Conservation (phyloP, 2,113 vertebrate genomes). For the Tragulus kanchil region DNA sequence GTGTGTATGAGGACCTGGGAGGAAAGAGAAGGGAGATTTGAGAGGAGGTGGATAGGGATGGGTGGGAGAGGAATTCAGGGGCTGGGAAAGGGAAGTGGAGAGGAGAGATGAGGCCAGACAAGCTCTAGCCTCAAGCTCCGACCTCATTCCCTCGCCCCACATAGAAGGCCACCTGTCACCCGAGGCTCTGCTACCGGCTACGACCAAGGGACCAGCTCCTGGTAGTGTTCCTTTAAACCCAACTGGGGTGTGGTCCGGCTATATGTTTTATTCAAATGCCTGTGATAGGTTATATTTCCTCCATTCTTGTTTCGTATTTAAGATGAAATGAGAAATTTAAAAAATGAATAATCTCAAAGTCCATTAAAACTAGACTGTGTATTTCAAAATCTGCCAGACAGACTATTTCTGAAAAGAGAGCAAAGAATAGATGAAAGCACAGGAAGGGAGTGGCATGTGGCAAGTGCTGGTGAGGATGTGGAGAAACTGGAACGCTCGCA, state of each 20-base stretch:
- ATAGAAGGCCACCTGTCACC: background rate
- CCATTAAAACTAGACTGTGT: background rate
- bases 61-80: background rate
- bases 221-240: background rate
- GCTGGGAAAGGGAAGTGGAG: background rate
- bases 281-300: background rate
- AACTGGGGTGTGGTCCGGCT: fast-evolving
- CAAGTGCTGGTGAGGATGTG: too few relatives aligned
- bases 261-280: background rate
- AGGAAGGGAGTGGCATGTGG: background rate
- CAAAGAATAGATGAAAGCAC: background rate
- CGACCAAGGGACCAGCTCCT: too few relatives aligned
- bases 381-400: background rate
- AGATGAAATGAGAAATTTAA: background rate
- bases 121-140: background rate
- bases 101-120: too few relatives aligned
- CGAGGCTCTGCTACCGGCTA: fast-evolving
- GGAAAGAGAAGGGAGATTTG: background rate
- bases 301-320: constrained; percentile 14
- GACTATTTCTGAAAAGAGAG: background rate
- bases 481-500: fast-evolving
- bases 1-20: background rate
- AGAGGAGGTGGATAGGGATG: background rate
- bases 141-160: fast-evolving
- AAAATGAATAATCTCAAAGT: background rate